These are phyloP conservation scores for Cydia splendana DNA, from an alignment of 1,140 invertebrate species.

Conservation along the genomic window DNA sequence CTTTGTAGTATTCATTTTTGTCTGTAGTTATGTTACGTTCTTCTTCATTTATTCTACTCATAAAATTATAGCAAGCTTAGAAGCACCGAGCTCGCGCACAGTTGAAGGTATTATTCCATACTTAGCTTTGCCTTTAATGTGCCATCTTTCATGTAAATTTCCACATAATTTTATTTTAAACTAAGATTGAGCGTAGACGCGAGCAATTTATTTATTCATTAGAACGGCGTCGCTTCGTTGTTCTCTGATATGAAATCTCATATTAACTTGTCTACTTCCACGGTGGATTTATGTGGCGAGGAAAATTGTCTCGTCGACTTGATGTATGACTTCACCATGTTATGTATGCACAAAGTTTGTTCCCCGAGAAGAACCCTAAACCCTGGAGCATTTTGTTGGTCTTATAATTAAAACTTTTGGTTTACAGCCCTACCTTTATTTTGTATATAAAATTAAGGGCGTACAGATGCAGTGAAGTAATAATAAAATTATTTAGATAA, in stretches of 20 bases:
- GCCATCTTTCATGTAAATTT: constrained; percentile 28
- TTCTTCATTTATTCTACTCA: background rate
- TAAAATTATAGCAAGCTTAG: background rate
- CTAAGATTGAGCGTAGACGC: constrained; percentile 25
- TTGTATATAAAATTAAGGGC: background rate
- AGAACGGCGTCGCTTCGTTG: constrained; percentile 9
- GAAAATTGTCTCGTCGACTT: constrained; percentile 24
- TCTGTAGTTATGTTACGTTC: background rate
- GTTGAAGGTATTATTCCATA: constrained; percentile 1
- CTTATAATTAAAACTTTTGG: constrained; percentile 12
- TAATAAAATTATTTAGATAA: no score
- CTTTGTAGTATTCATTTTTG: background rate
- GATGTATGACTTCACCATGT: constrained; percentile 20
- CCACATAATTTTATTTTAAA: constrained; percentile 31
- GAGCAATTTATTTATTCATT: constrained; percentile 31
- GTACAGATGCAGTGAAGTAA: background rate
- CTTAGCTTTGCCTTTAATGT: constrained; percentile 4
- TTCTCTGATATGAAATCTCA: constrained; percentile 31
- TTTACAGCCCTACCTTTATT: background rate
- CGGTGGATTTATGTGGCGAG: constrained; percentile 27
- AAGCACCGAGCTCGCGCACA: background rate
- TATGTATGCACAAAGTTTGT: constrained; percentile 30
- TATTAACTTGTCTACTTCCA: constrained; percentile 33
- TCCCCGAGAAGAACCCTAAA: background rate
- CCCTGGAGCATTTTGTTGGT: constrained; percentile 15